Evolutionary conservation across 64 coral and sea anemone genomes (phyloP).

Genomic region (Dendrophyllia cribrosa): DNA sequence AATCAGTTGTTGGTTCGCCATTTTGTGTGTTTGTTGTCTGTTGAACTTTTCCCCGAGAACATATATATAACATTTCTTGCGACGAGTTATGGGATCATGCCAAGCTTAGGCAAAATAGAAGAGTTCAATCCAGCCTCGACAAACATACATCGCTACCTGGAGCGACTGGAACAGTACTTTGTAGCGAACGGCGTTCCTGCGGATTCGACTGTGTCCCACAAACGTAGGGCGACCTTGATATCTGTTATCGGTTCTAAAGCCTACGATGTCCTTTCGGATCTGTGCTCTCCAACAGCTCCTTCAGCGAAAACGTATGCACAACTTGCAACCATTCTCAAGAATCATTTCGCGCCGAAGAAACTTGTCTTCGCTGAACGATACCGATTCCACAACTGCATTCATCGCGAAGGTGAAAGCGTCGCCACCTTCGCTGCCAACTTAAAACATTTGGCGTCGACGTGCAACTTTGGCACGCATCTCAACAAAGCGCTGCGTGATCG

Average conservation of each 20-base stretch:
- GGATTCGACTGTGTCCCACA: neutral
- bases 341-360: slow-evolving; percentile 42
- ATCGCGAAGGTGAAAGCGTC: slow-evolving; percentile 17
- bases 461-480: neutral
- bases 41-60: no score
- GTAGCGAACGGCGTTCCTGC: slow-evolving; percentile 44
- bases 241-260: neutral
- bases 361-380: slow-evolving; percentile 19
- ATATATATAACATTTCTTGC: neutral
- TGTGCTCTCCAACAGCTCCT: slow-evolving; percentile 49
- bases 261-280: slow-evolving; percentile 38
- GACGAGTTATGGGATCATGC: neutral
- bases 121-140: slow-evolving; percentile 65
- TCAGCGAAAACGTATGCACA: slow-evolving; percentile 31
- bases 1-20: no score
- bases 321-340: slow-evolving; percentile 35
- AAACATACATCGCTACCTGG: slow-evolving; percentile 57
- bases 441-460: slow-evolving; percentile 25
- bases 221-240: slow-evolving; percentile 24
- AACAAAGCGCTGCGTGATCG: slow-evolving; percentile 51
- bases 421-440: slow-evolving; percentile 35
- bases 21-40: no score
- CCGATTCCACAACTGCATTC: slow-evolving; percentile 16
- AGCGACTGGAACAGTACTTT: slow-evolving; percentile 64
- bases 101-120: slow-evolving; percentile 48